A percentile compares a stretch with the other conserved stretches of the same genome.
phyloP scores from a whole-genome alignment of 2,113 vertebrate species.

The Halichoeres trimaculatus region DNA sequence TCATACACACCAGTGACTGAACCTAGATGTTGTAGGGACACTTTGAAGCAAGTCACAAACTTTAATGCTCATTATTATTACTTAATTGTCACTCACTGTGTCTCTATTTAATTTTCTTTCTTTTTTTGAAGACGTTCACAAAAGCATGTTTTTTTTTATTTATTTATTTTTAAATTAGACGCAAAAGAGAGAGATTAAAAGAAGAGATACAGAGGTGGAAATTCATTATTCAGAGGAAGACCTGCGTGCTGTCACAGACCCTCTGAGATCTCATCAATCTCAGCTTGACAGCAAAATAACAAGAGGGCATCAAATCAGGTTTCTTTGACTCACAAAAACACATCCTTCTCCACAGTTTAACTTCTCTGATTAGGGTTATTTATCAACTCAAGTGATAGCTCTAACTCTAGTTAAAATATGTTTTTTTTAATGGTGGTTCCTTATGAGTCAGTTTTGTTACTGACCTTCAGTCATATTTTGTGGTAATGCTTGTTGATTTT shows the following conservation, averaged over 20 bases:
- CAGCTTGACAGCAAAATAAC: slow-evolving; percentile 18
- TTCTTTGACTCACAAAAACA: background rate
- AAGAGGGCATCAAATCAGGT: background rate
- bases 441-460: background rate
- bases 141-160: no score
- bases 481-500: no score
- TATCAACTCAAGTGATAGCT: background rate
- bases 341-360: background rate
- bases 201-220: background rate
- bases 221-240: slow-evolving; percentile 5
- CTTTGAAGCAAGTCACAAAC: background rate
- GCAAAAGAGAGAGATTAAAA: background rate
- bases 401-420: background rate
- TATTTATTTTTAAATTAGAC: no score
- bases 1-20: background rate
- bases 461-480: background rate
- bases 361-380: background rate
- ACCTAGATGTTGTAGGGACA: no score
- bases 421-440: background rate
- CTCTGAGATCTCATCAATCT: slow-evolving; percentile 31
- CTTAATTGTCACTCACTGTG: slow-evolving; percentile 21
- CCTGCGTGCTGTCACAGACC: slow-evolving; percentile 20
- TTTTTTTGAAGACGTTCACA: no score
- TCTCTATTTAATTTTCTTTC: no score
- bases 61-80: slow-evolving; percentile 5